Evolutionary conservation across 2,797 vertebrate genomes (phyloP).

Genomic region (Chaetophractus vellerosus): DNA sequence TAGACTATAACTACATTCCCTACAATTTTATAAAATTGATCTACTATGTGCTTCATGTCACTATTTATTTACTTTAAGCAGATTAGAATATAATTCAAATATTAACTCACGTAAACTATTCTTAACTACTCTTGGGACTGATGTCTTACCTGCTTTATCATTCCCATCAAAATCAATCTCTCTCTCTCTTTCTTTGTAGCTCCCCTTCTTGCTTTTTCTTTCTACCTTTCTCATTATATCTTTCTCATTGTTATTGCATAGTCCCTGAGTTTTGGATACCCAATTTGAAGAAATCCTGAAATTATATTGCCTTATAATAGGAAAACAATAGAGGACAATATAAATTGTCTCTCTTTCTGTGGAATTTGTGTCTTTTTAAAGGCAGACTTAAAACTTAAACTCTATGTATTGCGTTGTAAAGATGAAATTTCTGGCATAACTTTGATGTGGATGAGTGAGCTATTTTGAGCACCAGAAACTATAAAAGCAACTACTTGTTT

Average conservation of each 20-base stretch:
- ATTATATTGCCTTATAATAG: neutral
- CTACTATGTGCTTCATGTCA: neutral
- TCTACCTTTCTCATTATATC: neutral
- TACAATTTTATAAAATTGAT: neutral
- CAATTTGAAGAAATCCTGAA: slow-evolving; percentile 12
- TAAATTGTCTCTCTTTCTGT: neutral
- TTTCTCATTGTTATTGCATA: neutral
- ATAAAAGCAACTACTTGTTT: neutral
- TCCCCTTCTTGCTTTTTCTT: neutral
- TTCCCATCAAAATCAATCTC: neutral
- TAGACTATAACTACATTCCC: neutral
- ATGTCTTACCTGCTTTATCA: neutral
- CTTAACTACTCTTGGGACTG: neutral
- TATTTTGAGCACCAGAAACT: slow-evolving; percentile 13
- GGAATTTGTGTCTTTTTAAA: neutral
- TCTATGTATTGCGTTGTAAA: neutral
- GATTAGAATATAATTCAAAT: neutral
- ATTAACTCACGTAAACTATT: neutral
- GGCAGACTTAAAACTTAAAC: neutral
- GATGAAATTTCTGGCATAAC: neutral
- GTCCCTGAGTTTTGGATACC: neutral
- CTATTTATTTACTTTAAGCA: neutral
- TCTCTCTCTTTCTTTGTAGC: neutral
- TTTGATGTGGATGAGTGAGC: neutral
- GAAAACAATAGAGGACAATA: neutral